Percentiles rank a stretch among this genome's conserved stretches.
These are phyloP conservation scores for Idaea straminata DNA, from an alignment of 2,888 invertebrate genomes.

Conservation along the genomic window DNA sequence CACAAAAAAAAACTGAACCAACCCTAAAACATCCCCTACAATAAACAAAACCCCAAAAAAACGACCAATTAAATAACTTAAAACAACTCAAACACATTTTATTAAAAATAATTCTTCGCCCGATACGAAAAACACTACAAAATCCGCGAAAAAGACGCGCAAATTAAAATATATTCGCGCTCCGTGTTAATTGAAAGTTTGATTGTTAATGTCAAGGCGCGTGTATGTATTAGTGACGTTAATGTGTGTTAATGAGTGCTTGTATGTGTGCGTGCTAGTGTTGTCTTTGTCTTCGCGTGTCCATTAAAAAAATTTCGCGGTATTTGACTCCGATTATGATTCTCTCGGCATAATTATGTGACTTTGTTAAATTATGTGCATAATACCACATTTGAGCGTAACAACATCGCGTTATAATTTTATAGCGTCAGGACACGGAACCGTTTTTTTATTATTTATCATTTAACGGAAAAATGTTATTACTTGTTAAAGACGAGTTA, in stretches of 20 bases:
- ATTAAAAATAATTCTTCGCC: constrained; percentile 60
- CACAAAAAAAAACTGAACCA: constrained; percentile 51
- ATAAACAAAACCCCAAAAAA: constrained; percentile 38
- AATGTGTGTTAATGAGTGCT: constrained; percentile 75
- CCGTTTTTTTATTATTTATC: constrained; percentile 3
- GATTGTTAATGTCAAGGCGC: constrained; percentile 54
- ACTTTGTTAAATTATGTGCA: constrained; percentile 25
- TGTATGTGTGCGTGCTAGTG: constrained; percentile 60
- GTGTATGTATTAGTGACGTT: constrained; percentile 70
- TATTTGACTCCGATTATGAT: constrained; percentile 36
- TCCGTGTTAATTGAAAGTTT: constrained; percentile 56
- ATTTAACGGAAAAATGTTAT: neutral
- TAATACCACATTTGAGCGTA: constrained; percentile 17
- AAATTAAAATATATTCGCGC: constrained; percentile 29
- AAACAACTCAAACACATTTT: constrained; percentile 51
- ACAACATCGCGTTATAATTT: constrained; percentile 17
- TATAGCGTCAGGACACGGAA: constrained; percentile 8
- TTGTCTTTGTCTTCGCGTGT: constrained; percentile 49
- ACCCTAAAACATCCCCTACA: constrained; percentile 35
- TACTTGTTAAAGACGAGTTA: neutral
- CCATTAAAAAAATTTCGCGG: constrained; percentile 42
- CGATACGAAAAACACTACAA: constrained; percentile 64
- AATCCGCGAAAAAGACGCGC: constrained; percentile 43
- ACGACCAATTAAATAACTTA: constrained; percentile 37
- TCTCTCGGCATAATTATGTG: constrained; percentile 19